Percentiles rank a stretch among this genome's conserved stretches.
Evolutionary conservation across 2,888 invertebrate genomes (phyloP).

Genomic region (Atrina japonica): DNA sequence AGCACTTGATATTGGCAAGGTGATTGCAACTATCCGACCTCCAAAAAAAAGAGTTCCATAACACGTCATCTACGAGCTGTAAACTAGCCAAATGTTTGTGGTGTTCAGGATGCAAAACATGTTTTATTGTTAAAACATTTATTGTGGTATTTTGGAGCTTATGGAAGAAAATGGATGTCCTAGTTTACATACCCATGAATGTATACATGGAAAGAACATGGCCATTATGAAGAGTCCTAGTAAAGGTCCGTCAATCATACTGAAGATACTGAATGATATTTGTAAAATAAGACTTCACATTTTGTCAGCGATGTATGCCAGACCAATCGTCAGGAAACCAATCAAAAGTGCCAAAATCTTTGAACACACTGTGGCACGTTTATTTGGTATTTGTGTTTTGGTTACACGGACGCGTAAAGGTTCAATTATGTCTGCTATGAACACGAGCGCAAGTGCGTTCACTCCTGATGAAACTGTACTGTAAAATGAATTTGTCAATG

Average conservation of each 20-base stretch:
- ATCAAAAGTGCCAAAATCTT: slow-evolving; percentile 54
- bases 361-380: slow-evolving; percentile 50
- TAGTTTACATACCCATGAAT: slow-evolving; percentile 68
- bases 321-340: slow-evolving; percentile 44
- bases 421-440: slow-evolving; percentile 91
- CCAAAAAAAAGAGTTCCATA: too few species aligned
- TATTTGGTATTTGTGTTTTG: slow-evolving; percentile 47
- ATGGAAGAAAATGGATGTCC: too few species aligned
- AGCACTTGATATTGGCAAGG: too few species aligned
- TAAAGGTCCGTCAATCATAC: slow-evolving; percentile 75
- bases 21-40: too few species aligned
- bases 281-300: slow-evolving; percentile 54
- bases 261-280: slow-evolving; percentile 71
- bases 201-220: slow-evolving; percentile 70
- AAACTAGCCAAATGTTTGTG: too few species aligned
- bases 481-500: too few species aligned
- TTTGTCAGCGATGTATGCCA: slow-evolving; percentile 49
- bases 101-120: too few species aligned
- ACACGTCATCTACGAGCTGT: too few species aligned
- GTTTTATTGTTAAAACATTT: too few species aligned
- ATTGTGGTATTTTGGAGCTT: too few species aligned
- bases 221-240: slow-evolving; percentile 66
- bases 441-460: slow-evolving; percentile 94
- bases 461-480: slow-evolving; percentile 95
- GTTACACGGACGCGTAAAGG: slow-evolving; percentile 84